Evolutionary conservation across 2,113 vertebrate genomes (phyloP), one percentile per base, ranked within the genome.

Genomic region (Stegastes partitus): DNA sequence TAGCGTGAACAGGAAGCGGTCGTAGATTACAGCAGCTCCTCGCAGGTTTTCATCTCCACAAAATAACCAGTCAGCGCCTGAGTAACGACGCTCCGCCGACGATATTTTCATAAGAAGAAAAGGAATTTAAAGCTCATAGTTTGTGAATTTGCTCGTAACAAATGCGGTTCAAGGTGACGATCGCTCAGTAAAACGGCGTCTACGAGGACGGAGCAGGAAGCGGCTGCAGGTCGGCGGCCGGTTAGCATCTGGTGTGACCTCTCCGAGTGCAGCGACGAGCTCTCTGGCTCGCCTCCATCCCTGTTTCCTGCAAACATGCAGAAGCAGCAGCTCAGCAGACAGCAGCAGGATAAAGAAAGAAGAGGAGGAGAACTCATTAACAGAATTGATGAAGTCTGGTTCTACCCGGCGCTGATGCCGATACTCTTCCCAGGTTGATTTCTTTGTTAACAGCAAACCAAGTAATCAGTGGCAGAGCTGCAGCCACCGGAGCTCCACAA

Each of bases 391-490:
- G 84, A 64, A 57, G 42, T 28, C 70, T 62, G 80, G 65, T 67
- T 82, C 75, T 23, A 49, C 58, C 79, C 77, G 42, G 53, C 72
- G 8, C 74, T 78, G 39, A 82, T 87, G 84, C 86, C 84, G 71
- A 88, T 87, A 90, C 72, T 70, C 79, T 55, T 68, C 82, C 57
- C 31, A 67, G 63, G 79, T 56, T 85, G 86, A 90, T 81, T 85
- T 88, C 86, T 88, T 66, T 83, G 64, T 84, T 85, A 84, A 77
- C 79, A 69, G 68, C 64, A 74, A 64, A 83, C 81, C 80, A 69
- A 85, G 82, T 79, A 77, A 90, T 88, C 84, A 87, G 86, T 45
- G 51, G 68, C 69, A 28, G 62, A 58, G 70, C 68, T 64, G 63
- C 45, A 56, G 37, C 51, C 79, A 64, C 63, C 67, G 59, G 53